phyloP scores from a whole-genome alignment of 2,888 invertebrate species.

The Ligdia adustata region DNA sequence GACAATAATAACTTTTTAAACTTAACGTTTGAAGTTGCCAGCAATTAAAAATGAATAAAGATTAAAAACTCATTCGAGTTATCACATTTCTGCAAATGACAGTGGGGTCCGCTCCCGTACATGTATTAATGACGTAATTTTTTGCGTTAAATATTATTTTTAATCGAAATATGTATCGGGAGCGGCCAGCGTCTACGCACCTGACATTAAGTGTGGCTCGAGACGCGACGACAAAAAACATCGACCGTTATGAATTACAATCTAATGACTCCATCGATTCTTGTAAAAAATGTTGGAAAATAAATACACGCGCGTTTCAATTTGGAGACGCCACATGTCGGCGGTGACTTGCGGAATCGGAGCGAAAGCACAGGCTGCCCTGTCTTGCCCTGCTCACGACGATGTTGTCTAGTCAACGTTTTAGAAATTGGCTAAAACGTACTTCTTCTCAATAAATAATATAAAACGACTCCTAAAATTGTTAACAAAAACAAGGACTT shows the following conservation, averaged over 20 bases:
- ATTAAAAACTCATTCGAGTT: conserved; percentile 40
- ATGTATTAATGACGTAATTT: conserved; percentile 48
- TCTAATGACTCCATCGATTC: conserved; percentile 74
- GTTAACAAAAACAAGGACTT: too few species aligned
- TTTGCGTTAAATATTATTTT: conserved; percentile 57
- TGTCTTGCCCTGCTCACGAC: too few species aligned
- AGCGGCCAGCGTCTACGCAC: conserved; percentile 45
- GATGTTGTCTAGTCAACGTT: too few species aligned
- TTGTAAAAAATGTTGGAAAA: conserved; percentile 63
- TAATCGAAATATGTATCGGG: conserved; percentile 49
- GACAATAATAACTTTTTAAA: conserved; percentile 16
- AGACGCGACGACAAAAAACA: conserved; percentile 56
- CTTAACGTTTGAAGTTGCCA: conserved; percentile 31
- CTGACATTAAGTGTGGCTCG: conserved; percentile 56
- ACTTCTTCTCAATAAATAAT: too few species aligned
- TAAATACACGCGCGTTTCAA: conserved; percentile 68
- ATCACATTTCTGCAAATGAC: conserved; percentile 46
- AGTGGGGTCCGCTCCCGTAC: conserved; percentile 31
- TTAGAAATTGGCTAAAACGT: too few species aligned
- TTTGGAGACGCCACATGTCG: conserved; percentile 76
- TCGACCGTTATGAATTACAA: conserved; percentile 75
- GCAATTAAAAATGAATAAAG: conserved; percentile 43
- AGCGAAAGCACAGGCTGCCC: conserved; percentile 4
- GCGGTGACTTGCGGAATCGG: conserved; percentile 68
- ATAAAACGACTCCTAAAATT: too few species aligned